Conservation (phyloP, 2,113 vertebrate species). For the Syrmaticus mikado region DNA sequence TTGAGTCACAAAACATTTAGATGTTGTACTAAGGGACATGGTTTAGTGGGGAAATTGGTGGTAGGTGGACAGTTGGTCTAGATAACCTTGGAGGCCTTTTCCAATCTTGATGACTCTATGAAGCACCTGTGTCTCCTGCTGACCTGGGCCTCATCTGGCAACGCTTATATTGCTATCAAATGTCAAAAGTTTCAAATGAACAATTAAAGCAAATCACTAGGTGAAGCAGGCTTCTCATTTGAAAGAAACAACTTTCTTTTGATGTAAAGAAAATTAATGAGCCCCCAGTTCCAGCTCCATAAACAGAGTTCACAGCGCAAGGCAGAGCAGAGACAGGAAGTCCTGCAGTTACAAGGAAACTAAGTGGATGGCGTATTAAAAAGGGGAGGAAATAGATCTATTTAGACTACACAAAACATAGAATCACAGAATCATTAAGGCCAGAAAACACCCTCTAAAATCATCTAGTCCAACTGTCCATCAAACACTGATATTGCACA, state of each 20-base stretch:
- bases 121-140: constrained; percentile 35
- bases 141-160: constrained; percentile 36
- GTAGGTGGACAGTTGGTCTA: too few species aligned
- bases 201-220: constrained; percentile 65
- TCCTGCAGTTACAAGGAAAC: constrained; percentile 6
- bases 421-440: too few species aligned
- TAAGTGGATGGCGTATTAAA: not conserved
- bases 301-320: constrained; percentile 43
- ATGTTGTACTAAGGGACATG: too few species aligned
- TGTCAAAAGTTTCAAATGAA: constrained; percentile 67
- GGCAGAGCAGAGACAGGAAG: constrained; percentile 42
- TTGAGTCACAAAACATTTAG: too few species aligned
- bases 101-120: too few species aligned
- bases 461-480: too few species aligned
- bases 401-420: not conserved
- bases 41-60: too few species aligned
- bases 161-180: constrained; percentile 61
- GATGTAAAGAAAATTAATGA: constrained; percentile 72
- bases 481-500: too few species aligned
- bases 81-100: too few species aligned
- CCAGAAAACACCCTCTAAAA: too few species aligned
- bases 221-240: constrained; percentile 64
- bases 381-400: not conserved
- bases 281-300: constrained; percentile 51
- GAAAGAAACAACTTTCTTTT: constrained; percentile 62